phyloP scores from a whole-genome alignment of 2,113 vertebrate genomes.

The Ranitomeya imitator region DNA sequence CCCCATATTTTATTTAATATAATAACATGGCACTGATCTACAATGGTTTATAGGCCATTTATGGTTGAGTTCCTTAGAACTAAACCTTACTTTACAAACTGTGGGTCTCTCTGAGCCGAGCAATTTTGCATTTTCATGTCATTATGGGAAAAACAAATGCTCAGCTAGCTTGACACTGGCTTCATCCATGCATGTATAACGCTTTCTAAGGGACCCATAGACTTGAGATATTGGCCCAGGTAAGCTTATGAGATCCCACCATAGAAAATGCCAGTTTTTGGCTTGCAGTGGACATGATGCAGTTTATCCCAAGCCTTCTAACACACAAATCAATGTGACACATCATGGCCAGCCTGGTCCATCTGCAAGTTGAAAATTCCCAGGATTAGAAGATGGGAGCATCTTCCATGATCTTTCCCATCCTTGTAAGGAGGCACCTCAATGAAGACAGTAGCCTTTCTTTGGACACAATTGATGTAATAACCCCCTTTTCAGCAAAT shows the following conservation, averaged over 20 bases:
- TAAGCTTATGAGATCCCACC: not conserved
- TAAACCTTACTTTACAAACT: not conserved
- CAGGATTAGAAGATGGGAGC: conserved; percentile 43
- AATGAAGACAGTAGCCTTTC: conserved; percentile 35
- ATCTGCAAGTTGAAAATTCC: conserved; percentile 42
- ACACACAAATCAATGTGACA: conserved; percentile 44
- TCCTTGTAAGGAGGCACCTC: conserved; percentile 28
- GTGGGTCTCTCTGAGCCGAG: not conserved
- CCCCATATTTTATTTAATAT: not conserved
- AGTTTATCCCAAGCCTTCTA: not conserved
- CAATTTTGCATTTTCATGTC: not conserved
- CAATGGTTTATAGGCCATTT: not conserved
- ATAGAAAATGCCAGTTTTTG: conserved; percentile 25
- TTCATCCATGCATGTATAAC: conserved; percentile 18
- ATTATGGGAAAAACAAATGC: not conserved
- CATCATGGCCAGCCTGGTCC: not conserved
- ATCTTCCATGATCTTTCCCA: conserved; percentile 34
- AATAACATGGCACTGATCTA: not conserved
- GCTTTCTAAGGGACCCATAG: not conserved
- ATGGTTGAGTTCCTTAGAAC: not conserved
- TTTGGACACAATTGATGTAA: conserved; percentile 49
- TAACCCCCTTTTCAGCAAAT: conserved; percentile 50
- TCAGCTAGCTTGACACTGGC: conserved; percentile 5
- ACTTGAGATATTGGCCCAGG: conserved; percentile 11
- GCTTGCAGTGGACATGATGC: conserved; percentile 10